A percentile compares a stretch with the other conserved stretches of the same genome.
Conservation (phyloP, 1,140 invertebrate genomes). For the Solenopsis invicta region DNA sequence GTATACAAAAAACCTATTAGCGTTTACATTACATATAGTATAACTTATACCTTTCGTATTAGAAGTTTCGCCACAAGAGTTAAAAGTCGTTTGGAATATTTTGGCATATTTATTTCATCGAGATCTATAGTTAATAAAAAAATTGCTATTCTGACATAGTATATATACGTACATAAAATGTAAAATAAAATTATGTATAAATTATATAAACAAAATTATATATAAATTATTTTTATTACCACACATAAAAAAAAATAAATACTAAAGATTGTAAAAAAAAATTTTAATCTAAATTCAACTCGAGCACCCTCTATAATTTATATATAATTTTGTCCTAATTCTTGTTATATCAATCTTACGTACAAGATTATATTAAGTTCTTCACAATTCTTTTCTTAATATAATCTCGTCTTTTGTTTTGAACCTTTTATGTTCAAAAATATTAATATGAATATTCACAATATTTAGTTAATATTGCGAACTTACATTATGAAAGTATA, state of each 20-base stretch:
- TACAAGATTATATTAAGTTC: constrained; percentile 20
- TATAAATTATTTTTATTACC: constrained; percentile 9
- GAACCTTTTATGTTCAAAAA: constrained; percentile 3
- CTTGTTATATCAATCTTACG: background rate
- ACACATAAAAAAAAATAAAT: constrained; percentile 13
- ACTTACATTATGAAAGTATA: constrained; percentile 28
- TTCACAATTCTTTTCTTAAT: background rate
- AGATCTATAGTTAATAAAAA: constrained; percentile 29
- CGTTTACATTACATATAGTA: background rate
- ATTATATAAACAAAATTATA: constrained; percentile 46
- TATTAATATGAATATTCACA: background rate
- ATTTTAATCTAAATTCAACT: background rate
- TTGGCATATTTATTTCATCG: constrained; percentile 24
- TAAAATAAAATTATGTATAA: constrained; percentile 37
- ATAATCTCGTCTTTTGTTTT: constrained; percentile 18
- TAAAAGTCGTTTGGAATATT: constrained; percentile 45
- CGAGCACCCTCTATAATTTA: constrained; percentile 1
- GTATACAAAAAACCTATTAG: background rate
- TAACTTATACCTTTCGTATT: constrained; percentile 20
- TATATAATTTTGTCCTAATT: constrained; percentile 36
- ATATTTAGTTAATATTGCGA: constrained; percentile 2
- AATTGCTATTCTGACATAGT: background rate
- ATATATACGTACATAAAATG: background rate
- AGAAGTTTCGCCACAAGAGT: background rate
- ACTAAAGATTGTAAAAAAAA: constrained; percentile 1